Conservation (phyloP, 2,113 vertebrate species). For the Semicossyphus pulcher region DNA sequence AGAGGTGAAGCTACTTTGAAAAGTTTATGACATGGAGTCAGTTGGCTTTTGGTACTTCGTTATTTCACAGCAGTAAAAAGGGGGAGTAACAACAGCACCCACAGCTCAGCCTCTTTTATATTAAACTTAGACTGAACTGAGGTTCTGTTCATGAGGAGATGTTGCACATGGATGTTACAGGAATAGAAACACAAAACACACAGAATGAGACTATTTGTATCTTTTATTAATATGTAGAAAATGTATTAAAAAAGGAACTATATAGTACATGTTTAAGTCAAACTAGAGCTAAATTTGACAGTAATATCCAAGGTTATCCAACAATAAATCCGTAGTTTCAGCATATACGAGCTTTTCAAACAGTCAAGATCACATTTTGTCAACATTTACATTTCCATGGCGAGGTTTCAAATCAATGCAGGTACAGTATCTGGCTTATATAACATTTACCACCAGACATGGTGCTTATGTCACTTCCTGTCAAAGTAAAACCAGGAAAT, state of each 20-base stretch:
- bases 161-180: not conserved
- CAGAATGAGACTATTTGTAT: constrained; percentile 83
- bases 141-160: not conserved
- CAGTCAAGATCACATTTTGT: constrained; percentile 69
- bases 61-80: constrained; percentile 26
- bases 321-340: constrained; percentile 73
- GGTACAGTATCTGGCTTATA: constrained; percentile 40
- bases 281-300: constrained; percentile 94
- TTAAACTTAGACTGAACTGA: not conserved
- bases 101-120: not conserved
- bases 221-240: constrained; percentile 99
- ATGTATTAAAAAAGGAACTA: constrained; percentile 99
- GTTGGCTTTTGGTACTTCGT: constrained; percentile 12
- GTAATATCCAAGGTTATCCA: constrained; percentile 86
- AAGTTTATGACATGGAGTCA: constrained; percentile 30
- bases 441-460: constrained; percentile 29
- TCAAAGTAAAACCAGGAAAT: constrained; percentile 36
- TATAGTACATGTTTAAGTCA: constrained; percentile 95
- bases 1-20: constrained; percentile 49
- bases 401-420: constrained; percentile 68
- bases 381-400: constrained; percentile 72
- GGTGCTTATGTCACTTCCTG: constrained; percentile 10
- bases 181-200: constrained; percentile 21
- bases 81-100: not conserved
- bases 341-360: constrained; percentile 69